These are phyloP conservation scores for Perdita meconis DNA, from an alignment of 2,888 invertebrate species.

Conservation along the genomic window DNA sequence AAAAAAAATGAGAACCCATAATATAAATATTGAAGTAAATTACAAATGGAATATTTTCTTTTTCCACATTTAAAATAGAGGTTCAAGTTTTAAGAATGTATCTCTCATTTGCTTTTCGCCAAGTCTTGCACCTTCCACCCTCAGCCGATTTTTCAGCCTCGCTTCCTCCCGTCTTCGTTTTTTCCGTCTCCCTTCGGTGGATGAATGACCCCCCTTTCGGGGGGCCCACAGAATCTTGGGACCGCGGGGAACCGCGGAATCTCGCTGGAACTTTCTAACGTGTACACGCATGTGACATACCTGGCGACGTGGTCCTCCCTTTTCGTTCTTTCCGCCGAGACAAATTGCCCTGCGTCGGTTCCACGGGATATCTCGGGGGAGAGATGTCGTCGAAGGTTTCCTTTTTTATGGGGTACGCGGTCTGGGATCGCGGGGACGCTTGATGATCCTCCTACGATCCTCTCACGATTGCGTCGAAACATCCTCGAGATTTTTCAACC, in stretches of 20 bases:
- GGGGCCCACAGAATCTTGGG: constrained; percentile 20
- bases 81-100: too few species aligned
- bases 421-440: not conserved
- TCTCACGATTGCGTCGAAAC: not conserved
- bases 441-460: constrained; percentile 1
- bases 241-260: constrained; percentile 49
- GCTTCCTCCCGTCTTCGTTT: constrained; percentile 33
- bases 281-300: constrained; percentile 54
- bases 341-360: constrained; percentile 60
- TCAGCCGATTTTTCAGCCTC: constrained; percentile 26
- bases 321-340: constrained; percentile 56
- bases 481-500: not conserved
- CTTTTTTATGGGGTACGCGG: not conserved
- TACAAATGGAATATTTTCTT: too few species aligned
- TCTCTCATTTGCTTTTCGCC: too few species aligned
- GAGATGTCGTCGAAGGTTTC: constrained; percentile 27
- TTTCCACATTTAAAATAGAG: not conserved
- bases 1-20: too few species aligned
- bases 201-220: not conserved
- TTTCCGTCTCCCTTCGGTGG: not conserved
- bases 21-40: too few species aligned
- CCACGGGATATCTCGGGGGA: constrained; percentile 11
- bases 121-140: constrained; percentile 52
- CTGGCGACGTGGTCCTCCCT: constrained; percentile 44
- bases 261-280: constrained; percentile 52